These are phyloP conservation scores for Pomatorhinus ruficollis DNA, from an alignment of 2,113 vertebrate species.

Conservation along the genomic window DNA sequence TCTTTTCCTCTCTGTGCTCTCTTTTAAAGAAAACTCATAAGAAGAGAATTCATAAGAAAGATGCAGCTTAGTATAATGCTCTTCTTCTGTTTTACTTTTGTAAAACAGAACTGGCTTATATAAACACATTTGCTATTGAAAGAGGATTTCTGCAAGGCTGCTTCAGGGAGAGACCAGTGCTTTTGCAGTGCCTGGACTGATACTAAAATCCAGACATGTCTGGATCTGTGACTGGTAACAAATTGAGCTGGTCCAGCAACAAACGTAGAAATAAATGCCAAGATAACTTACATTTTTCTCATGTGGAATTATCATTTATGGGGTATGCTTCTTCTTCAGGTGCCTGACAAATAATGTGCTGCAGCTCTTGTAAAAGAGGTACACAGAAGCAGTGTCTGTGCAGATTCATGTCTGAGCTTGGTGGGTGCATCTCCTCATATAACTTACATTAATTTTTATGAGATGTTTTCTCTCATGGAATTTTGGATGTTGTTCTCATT, in stretches of 20 bases:
- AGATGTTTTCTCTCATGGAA: background rate
- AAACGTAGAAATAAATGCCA: background rate
- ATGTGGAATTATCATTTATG: background rate
- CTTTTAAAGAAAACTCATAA: background rate
- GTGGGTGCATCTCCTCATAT: background rate
- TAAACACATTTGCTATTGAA: background rate
- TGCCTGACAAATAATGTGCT: background rate
- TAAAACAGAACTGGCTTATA: background rate
- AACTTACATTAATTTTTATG: conserved; percentile 3
- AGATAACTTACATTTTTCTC: background rate
- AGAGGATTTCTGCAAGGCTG: background rate
- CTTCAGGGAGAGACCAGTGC: background rate
- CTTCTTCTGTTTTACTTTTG: background rate
- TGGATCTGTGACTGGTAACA: background rate
- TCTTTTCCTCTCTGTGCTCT: background rate
- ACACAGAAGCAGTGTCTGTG: background rate
- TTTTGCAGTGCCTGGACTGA: background rate
- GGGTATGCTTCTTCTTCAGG: background rate
- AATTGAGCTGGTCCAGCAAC: background rate
- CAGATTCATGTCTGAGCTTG: background rate
- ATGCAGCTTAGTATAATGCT: background rate
- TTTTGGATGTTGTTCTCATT: background rate
- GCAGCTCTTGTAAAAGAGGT: background rate
- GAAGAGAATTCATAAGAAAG: background rate
- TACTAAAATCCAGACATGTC: background rate